These are phyloP conservation scores for Lingula anatina DNA, from an alignment of 2,888 invertebrate species.

Conservation along the genomic window DNA sequence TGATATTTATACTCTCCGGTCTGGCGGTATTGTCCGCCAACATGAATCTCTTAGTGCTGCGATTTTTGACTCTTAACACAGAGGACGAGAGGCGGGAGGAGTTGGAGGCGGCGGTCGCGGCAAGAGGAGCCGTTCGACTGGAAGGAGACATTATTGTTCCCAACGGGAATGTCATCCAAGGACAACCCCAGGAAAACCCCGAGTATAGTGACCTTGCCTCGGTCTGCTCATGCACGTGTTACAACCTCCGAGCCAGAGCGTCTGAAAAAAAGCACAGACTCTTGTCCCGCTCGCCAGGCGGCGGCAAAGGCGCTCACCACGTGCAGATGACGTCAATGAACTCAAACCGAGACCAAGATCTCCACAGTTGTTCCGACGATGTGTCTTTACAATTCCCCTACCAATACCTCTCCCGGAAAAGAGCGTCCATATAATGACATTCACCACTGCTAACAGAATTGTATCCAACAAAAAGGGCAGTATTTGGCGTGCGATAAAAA, in stretches of 20 bases:
- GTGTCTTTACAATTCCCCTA: too few species aligned
- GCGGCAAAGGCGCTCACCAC: too few species aligned
- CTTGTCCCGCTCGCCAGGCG: too few species aligned
- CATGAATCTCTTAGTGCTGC: slow-evolving; percentile 89
- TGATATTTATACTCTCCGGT: slow-evolving; percentile 96
- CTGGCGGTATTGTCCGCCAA: slow-evolving; percentile 97
- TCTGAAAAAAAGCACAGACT: too few species aligned
- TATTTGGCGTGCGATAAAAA: too few species aligned
- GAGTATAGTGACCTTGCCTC: slow-evolving; percentile 68
- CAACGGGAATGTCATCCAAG: slow-evolving; percentile 55
- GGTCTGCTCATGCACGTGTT: slow-evolving; percentile 80
- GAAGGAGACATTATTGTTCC: slow-evolving; percentile 88
- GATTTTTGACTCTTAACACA: slow-evolving; percentile 97
- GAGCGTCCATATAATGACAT: too few species aligned
- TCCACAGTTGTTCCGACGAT: too few species aligned
- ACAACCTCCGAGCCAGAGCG: slow-evolving; percentile 66
- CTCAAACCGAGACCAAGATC: too few species aligned
- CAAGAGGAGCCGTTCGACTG: slow-evolving; percentile 87
- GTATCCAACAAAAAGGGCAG: too few species aligned
- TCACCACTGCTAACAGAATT: too few species aligned
- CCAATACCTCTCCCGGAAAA: too few species aligned
- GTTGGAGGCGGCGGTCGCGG: slow-evolving; percentile 86
- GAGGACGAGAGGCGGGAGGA: slow-evolving; percentile 96
- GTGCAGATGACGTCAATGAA: too few species aligned
- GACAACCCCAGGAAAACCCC: slow-evolving; percentile 40